Conservation (phyloP, 2,888 invertebrate genomes). For the Polymixis flavicincta region DNA sequence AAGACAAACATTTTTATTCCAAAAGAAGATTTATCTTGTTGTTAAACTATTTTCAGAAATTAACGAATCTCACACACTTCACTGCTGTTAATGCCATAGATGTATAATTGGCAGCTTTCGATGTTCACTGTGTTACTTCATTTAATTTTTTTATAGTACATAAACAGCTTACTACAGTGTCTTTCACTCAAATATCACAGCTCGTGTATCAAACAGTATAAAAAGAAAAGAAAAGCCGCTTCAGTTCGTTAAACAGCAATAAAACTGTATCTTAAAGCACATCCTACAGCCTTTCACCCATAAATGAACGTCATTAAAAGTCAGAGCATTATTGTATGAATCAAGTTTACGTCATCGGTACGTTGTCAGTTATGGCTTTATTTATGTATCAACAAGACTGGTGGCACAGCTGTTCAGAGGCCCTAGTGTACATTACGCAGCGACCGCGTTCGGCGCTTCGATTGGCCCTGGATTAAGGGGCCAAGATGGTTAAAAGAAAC, state of each 20-base stretch:
- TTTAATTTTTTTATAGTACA: neutral
- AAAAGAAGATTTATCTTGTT: neutral
- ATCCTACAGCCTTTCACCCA: slow-evolving; percentile 57
- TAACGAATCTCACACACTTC: neutral
- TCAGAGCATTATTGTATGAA: slow-evolving; percentile 77
- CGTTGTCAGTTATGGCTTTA: slow-evolving; percentile 69
- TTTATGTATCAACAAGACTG: slow-evolving; percentile 58
- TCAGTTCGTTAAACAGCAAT: slow-evolving; percentile 31
- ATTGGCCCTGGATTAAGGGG: no score
- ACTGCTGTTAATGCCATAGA: neutral
- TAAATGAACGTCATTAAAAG: slow-evolving; percentile 67
- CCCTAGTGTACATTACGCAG: neutral
- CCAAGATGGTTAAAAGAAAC: no score
- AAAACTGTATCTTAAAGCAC: slow-evolving; percentile 25
- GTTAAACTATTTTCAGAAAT: slow-evolving; percentile 5
- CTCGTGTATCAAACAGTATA: neutral
- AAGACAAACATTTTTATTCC: neutral
- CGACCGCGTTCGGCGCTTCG: no score
- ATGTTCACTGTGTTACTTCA: neutral
- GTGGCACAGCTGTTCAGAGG: slow-evolving; percentile 56
- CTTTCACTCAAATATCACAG: neutral
- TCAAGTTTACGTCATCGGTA: slow-evolving; percentile 80
- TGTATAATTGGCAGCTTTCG: neutral
- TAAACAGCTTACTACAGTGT: neutral
- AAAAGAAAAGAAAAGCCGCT: slow-evolving; percentile 22